A percentile compares a stretch with the other conserved stretches of the same genome.
Evolutionary conservation across 2,113 vertebrate species (phyloP).

Genomic region (Desmodus rotundus): DNA sequence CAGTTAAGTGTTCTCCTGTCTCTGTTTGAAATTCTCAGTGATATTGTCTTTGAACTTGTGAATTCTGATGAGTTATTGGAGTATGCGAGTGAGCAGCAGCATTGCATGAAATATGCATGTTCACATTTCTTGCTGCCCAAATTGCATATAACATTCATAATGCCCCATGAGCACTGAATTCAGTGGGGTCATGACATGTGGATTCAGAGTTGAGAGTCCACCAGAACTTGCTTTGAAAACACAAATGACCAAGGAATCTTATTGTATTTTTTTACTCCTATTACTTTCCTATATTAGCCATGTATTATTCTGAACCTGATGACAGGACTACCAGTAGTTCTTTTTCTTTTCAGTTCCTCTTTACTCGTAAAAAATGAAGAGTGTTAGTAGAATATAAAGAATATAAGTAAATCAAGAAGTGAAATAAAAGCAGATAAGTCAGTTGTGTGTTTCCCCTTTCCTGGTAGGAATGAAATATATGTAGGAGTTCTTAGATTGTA

Average conservation of each 20-base stretch:
- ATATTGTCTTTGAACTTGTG: background rate
- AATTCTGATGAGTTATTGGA: background rate
- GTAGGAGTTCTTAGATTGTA: background rate
- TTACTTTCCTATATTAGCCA: background rate
- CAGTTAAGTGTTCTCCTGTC: background rate
- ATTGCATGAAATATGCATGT: background rate
- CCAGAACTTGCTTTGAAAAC: background rate
- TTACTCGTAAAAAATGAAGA: background rate
- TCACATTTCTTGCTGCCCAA: background rate
- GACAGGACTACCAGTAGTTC: background rate
- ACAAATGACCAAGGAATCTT: background rate
- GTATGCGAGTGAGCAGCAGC: background rate
- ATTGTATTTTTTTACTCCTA: background rate
- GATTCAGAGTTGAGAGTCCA: background rate
- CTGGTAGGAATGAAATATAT: background rate
- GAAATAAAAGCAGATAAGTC: background rate
- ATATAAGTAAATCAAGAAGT: background rate
- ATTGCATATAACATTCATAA: background rate
- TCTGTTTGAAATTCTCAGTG: background rate
- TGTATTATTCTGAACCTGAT: background rate
- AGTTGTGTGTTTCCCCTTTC: background rate
- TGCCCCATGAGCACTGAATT: background rate
- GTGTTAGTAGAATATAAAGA: background rate
- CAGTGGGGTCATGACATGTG: background rate
- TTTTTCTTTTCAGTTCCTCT: background rate